Conservation (phyloP, 2,113 vertebrate genomes). For the Ictalurus furcatus region DNA sequence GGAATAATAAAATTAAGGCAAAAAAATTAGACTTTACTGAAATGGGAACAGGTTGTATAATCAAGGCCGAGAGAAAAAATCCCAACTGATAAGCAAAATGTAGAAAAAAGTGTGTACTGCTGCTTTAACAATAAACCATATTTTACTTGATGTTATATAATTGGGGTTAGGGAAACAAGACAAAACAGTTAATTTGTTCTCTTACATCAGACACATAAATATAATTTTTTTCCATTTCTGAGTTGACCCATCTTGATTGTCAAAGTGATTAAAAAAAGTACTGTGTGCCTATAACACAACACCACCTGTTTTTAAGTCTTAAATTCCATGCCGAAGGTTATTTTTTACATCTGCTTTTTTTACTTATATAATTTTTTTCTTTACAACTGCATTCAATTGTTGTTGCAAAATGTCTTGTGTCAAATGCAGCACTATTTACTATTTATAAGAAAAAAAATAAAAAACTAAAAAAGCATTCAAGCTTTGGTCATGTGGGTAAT, state of each 20-base stretch:
- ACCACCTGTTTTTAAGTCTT: constrained; percentile 63
- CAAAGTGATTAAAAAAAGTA: constrained; percentile 11
- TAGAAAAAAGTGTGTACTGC: neutral
- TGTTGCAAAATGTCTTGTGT: constrained; percentile 72
- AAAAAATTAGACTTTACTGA: neutral
- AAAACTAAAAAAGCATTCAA: constrained; percentile 26
- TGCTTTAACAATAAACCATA: constrained; percentile 12
- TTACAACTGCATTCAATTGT: constrained; percentile 64
- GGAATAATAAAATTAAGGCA: neutral
- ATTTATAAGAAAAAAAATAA: constrained; percentile 80
- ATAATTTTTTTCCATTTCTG: constrained; percentile 15
- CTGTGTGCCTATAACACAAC: constrained; percentile 45
- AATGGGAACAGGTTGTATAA: neutral
- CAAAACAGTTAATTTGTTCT: neutral
- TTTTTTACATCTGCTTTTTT: constrained; percentile 61
- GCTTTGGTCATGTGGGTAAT: neutral
- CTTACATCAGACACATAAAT: neutral
- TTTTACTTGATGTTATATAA: neutral
- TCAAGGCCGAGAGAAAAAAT: neutral
- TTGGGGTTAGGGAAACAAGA: neutral
- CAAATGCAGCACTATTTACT: constrained; percentile 81
- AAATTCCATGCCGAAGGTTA: constrained; percentile 58
- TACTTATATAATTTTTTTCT: constrained; percentile 58
- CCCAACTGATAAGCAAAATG: neutral
- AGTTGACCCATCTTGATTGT: neutral